phyloP scores from a whole-genome alignment of 2,888 invertebrate genomes.

The Bellardia bayeri region DNA sequence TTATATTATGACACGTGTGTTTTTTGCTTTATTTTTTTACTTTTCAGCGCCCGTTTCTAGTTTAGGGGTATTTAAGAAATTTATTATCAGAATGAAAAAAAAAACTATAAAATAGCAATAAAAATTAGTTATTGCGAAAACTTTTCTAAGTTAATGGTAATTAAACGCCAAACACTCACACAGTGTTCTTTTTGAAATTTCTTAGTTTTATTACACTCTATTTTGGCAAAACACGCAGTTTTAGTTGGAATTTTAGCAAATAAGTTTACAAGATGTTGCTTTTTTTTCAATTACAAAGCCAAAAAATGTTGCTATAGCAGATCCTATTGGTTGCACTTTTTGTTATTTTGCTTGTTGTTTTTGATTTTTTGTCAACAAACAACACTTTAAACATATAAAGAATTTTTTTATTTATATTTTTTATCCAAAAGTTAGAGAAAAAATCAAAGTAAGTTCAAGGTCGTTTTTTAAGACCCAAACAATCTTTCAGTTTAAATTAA shows the following conservation, averaged over 20 bases:
- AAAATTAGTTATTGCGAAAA: not conserved
- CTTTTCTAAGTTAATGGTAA: not conserved
- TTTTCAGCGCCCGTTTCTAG: slow-evolving; percentile 10
- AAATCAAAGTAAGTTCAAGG: slow-evolving; percentile 46
- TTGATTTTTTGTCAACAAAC: too few species aligned
- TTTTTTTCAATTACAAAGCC: not conserved
- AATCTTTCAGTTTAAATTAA: too few species aligned
- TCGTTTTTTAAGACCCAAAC: not conserved
- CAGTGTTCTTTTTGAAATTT: not conserved
- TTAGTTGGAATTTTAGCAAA: not conserved
- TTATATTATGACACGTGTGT: slow-evolving; percentile 5
- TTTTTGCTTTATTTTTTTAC: slow-evolving; percentile 14
- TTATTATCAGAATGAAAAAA: not conserved
- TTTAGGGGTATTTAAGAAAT: not conserved
- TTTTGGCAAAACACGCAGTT: not conserved
- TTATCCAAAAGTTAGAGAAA: slow-evolving; percentile 8
- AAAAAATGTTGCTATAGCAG: not conserved
- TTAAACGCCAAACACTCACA: not conserved
- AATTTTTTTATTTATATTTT: not conserved
- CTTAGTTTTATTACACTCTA: not conserved
- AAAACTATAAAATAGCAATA: not conserved
- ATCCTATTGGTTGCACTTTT: slow-evolving; percentile 7
- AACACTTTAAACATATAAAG: too few species aligned
- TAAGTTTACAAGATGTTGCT: not conserved
- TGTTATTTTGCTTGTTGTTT: not conserved